Evolutionary conservation across 2,113 vertebrate genomes (phyloP).

Genomic region (Athene noctua): DNA sequence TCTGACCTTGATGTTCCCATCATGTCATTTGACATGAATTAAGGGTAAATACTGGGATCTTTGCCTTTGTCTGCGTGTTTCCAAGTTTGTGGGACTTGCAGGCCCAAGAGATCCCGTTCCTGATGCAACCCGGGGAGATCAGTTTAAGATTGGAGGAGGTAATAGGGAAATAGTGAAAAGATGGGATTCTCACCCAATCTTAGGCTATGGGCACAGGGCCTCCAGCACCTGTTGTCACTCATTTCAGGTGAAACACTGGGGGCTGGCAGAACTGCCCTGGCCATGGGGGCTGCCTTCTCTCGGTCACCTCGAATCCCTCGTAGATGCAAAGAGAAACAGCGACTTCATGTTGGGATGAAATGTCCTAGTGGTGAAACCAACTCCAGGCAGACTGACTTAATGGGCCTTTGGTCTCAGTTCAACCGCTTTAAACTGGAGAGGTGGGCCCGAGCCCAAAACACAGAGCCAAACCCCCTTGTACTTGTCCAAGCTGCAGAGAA

Average conservation of each 20-base stretch:
- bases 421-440: neutral
- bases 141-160: neutral
- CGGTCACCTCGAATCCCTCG: fast-evolving
- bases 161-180: neutral
- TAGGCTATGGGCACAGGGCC: neutral
- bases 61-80: neutral
- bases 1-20: neutral
- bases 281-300: neutral
- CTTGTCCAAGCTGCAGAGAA: neutral
- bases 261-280: neutral
- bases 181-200: neutral
- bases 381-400: neutral
- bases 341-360: neutral
- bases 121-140: neutral
- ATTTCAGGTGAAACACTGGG: neutral
- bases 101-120: neutral
- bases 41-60: neutral
- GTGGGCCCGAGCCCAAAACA: neutral
- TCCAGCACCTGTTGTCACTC: neutral
- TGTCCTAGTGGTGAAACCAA: neutral
- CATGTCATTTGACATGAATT: neutral
- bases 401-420: neutral
- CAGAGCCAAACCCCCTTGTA: neutral
- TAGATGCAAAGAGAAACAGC: neutral
- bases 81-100: neutral